phyloP scores from a whole-genome alignment of 1,140 invertebrate species.

The Drosophila arawakana region DNA sequence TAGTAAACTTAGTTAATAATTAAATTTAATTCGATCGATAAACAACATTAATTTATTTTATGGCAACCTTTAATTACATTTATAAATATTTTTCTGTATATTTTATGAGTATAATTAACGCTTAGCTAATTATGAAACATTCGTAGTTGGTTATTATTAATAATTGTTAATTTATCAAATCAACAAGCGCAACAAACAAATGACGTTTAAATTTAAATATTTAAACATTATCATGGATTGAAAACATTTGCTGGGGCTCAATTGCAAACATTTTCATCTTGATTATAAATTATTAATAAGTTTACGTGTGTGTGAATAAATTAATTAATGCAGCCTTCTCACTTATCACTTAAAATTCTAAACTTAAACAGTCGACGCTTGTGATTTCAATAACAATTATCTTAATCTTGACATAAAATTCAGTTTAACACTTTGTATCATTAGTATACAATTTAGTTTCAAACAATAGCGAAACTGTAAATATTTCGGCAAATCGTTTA shows the following conservation, averaged over 20 bases:
- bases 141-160: conserved; percentile 19
- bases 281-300: conserved; percentile 29
- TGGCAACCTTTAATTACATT: conserved; percentile 59
- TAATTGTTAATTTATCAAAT: conserved; percentile 3
- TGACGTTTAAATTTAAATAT: neutral
- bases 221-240: conserved; percentile 40
- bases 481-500: neutral
- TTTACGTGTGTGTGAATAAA: conserved; percentile 21
- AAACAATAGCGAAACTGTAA: neutral
- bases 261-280: conserved; percentile 69
- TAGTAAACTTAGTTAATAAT: conserved; percentile 19
- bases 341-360: conserved; percentile 37
- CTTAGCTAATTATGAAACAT: conserved; percentile 41
- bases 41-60: conserved; percentile 27
- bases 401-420: conserved; percentile 1
- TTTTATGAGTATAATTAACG: conserved; percentile 7
- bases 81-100: conserved; percentile 17
- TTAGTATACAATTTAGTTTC: neutral
- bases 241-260: conserved; percentile 77
- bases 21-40: conserved; percentile 27
- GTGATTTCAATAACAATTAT: conserved; percentile 28
- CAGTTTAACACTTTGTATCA: neutral
- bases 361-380: conserved; percentile 41
- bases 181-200: conserved; percentile 18
- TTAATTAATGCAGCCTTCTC: conserved; percentile 33